Percentiles rank a stretch among this genome's conserved stretches.
Evolutionary conservation across 2,113 vertebrate genomes (phyloP).

Genomic region (Labeo rohita): DNA sequence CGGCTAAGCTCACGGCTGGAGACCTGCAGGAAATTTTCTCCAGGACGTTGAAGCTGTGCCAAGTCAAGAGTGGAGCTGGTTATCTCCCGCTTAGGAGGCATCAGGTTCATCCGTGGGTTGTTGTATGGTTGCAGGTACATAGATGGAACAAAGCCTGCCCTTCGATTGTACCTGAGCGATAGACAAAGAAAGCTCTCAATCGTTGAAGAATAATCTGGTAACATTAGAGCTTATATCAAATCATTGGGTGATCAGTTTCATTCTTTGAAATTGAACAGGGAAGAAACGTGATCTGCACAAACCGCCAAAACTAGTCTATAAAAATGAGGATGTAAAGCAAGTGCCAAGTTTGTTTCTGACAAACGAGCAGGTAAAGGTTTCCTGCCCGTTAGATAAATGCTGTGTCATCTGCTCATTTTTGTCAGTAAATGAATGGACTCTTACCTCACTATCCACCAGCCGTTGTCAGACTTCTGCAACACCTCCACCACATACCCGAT

Average conservation of each 20-base stretch:
- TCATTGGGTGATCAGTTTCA: neutral
- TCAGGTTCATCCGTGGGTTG: conserved; percentile 70
- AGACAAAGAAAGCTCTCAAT: neutral
- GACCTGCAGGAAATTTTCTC: neutral
- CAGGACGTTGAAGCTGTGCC: neutral
- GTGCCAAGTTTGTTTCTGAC: neutral
- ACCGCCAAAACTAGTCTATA: neutral
- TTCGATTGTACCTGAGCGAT: conserved; percentile 74
- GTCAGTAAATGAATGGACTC: neutral
- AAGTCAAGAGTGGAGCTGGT: conserved; percentile 47
- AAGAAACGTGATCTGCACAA: neutral
- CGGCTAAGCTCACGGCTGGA: conserved; percentile 56
- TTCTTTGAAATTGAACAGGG: neutral
- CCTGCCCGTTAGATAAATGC: neutral
- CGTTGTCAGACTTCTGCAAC: conserved; percentile 77
- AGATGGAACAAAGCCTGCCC: conserved; percentile 81
- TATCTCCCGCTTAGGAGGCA: neutral
- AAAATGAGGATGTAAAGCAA: neutral
- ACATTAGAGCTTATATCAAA: neutral
- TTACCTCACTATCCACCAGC: conserved; percentile 91
- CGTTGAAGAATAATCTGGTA: neutral
- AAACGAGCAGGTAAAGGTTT: neutral
- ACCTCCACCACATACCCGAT: conserved; percentile 77
- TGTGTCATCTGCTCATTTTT: neutral
- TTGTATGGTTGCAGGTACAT: conserved; percentile 81